phyloP scores from a whole-genome alignment of 2,888 invertebrate genomes.

The Cybosia mesomella region DNA sequence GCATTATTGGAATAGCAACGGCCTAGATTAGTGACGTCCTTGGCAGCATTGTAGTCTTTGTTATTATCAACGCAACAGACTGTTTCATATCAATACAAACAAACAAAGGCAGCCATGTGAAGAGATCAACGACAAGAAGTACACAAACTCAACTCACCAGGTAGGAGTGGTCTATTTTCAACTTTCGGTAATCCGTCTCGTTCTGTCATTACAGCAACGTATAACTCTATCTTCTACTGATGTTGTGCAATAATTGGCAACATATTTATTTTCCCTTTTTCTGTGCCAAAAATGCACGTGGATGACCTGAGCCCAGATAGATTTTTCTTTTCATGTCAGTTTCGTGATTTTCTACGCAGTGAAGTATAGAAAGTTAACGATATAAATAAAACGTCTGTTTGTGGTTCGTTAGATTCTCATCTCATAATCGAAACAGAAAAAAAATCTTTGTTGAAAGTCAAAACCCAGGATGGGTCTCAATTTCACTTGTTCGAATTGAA shows the following conservation, averaged over 20 bases:
- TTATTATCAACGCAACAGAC: slow-evolving; percentile 35
- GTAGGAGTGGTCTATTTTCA: slow-evolving; percentile 83
- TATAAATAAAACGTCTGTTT: slow-evolving; percentile 25
- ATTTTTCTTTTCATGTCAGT: slow-evolving; percentile 46
- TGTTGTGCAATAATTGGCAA: slow-evolving; percentile 84
- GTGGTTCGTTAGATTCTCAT: background rate
- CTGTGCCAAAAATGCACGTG: slow-evolving; percentile 82
- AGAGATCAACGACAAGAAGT: slow-evolving; percentile 85
- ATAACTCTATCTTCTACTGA: slow-evolving; percentile 58
- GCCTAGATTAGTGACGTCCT: slow-evolving; percentile 30
- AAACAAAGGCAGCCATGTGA: slow-evolving; percentile 62
- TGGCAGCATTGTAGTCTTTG: slow-evolving; percentile 41
- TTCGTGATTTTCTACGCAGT: slow-evolving; percentile 20
- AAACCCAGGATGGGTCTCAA: background rate
- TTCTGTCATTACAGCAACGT: slow-evolving; percentile 45
- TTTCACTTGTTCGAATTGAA: background rate
- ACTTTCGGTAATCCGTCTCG: slow-evolving; percentile 64
- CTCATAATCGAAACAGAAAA: background rate
- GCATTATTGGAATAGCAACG: slow-evolving; percentile 12
- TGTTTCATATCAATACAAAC: slow-evolving; percentile 63
- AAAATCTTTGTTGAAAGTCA: background rate
- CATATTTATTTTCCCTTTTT: slow-evolving; percentile 65
- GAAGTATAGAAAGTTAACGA: slow-evolving; percentile 31
- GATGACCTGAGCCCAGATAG: slow-evolving; percentile 62
- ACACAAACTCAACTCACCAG: slow-evolving; percentile 63